Evolutionary conservation across 2,797 vertebrate genomes (phyloP).

Genomic region (Coregonus suidteri): DNA sequence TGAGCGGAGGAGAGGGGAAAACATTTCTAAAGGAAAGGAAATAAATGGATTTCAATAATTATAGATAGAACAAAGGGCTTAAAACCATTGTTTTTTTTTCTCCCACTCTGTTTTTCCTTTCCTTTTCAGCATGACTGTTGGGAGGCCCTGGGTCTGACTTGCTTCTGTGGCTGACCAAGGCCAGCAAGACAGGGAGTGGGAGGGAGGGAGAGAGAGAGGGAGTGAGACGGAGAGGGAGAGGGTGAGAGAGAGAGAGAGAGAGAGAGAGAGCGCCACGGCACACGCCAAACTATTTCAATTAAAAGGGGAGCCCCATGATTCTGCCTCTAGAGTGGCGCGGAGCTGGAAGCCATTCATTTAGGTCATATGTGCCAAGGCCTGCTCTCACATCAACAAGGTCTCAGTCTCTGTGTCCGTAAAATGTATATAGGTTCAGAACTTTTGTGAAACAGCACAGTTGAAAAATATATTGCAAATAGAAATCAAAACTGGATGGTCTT

Average conservation of each 20-base stretch:
- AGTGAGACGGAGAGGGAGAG: background rate
- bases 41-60: conserved; percentile 75
- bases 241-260: conserved; percentile 20
- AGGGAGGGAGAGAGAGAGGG: conserved; percentile 9
- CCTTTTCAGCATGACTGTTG: conserved; percentile 50
- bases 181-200: background rate
- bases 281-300: conserved; percentile 28
- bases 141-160: conserved; percentile 54
- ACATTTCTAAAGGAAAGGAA: conserved; percentile 50
- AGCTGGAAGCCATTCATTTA: conserved; percentile 71
- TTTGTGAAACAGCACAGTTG: too few species aligned
- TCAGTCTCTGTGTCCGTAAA: too few species aligned
- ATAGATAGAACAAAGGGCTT: conserved; percentile 62
- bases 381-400: background rate
- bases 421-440: too few species aligned
- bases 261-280: background rate
- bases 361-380: conserved; percentile 74
- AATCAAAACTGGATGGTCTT: too few species aligned
- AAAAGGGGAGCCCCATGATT: too few species aligned
- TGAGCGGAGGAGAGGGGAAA: conserved; percentile 34
- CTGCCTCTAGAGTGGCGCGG: conserved; percentile 49
- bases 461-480: too few species aligned
- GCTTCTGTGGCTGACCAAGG: conserved; percentile 48
- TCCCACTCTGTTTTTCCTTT: conserved; percentile 6
- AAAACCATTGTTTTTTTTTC: conserved; percentile 56